A percentile compares a stretch with the other conserved stretches of the same genome.
Evolutionary conservation across 2,888 invertebrate species (phyloP).

Genomic region (Tetranychus piercei): DNA sequence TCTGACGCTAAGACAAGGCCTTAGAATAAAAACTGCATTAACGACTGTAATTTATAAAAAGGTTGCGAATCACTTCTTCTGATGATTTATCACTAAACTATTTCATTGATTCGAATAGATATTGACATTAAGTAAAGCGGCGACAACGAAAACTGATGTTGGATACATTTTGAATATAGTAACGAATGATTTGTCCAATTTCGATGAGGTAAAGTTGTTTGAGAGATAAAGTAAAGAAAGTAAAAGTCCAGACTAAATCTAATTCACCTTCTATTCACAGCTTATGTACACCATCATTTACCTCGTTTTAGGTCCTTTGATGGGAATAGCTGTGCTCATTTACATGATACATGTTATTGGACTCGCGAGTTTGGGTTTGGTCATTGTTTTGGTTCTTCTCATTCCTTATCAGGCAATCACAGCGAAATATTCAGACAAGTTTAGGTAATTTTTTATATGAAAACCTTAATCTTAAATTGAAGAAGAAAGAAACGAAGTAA

Average conservation of each 20-base stretch:
- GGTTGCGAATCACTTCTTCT: neutral
- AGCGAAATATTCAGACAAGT: constrained; percentile 1
- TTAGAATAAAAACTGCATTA: neutral
- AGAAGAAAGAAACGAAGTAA: too few species aligned
- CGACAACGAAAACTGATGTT: neutral
- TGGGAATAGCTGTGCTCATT: constrained; percentile 37
- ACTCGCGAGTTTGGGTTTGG: constrained; percentile 28
- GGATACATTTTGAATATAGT: neutral
- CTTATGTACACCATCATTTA: constrained; percentile 55
- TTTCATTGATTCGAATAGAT: neutral
- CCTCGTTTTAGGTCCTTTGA: constrained; percentile 52
- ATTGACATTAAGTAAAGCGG: neutral
- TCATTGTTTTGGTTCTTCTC: constrained; percentile 53
- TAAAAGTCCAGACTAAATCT: too few species aligned
- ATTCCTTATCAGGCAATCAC: constrained; percentile 54
- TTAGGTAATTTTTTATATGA: neutral
- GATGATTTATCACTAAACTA: neutral
- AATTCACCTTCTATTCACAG: constrained; percentile 39
- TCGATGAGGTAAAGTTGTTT: constrained; percentile 36
- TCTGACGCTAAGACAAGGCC: neutral
- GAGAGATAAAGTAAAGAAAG: too few species aligned
- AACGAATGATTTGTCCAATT: neutral
- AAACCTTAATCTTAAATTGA: too few species aligned
- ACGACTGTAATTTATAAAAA: neutral
- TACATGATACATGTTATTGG: neutral